A percentile compares a stretch with the other conserved stretches of the same genome.
Conservation (phyloP, 2,888 invertebrate species). For the Monochamus alternatus region DNA sequence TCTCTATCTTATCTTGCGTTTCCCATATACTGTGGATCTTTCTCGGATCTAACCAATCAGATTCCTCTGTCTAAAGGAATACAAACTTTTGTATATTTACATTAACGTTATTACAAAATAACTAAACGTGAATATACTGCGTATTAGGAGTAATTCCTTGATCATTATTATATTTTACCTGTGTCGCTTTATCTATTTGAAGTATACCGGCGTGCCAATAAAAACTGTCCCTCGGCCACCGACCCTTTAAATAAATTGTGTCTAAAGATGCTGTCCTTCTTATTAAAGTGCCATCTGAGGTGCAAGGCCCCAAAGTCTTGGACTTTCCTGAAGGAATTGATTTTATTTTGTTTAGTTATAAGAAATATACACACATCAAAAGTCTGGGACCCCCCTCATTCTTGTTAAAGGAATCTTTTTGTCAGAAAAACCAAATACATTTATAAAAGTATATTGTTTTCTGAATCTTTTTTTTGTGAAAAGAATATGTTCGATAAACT, state of each 20-base stretch:
- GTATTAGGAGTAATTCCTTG: not conserved
- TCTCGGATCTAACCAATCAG: constrained; percentile 71
- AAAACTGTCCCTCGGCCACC: constrained; percentile 82
- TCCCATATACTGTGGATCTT: constrained; percentile 72
- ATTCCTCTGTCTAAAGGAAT: constrained; percentile 79
- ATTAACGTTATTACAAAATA: too few relatives aligned
- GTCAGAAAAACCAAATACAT: too few relatives aligned
- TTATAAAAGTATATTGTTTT: too few relatives aligned
- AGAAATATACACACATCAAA: too few relatives aligned
- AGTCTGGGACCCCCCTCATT: too few relatives aligned
- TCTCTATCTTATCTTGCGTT: constrained; percentile 76
- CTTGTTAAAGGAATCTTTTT: too few relatives aligned
- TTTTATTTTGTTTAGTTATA: too few relatives aligned
- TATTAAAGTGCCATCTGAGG: constrained; percentile 74
- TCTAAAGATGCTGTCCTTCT: constrained; percentile 86
- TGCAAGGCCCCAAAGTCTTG: constrained; percentile 71
- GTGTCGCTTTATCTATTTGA: constrained; percentile 85
- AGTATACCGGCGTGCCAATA: constrained; percentile 80
- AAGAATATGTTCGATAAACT: too few relatives aligned
- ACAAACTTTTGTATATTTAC: constrained; percentile 17
- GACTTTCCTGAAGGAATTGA: constrained; percentile 70
- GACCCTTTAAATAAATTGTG: constrained; percentile 84
- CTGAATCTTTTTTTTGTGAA: too few relatives aligned
- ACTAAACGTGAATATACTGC: too few relatives aligned
- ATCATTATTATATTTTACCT: constrained; percentile 72